Conservation (phyloP, 1,140 invertebrate species). For the Chionoecetes opilio region DNA sequence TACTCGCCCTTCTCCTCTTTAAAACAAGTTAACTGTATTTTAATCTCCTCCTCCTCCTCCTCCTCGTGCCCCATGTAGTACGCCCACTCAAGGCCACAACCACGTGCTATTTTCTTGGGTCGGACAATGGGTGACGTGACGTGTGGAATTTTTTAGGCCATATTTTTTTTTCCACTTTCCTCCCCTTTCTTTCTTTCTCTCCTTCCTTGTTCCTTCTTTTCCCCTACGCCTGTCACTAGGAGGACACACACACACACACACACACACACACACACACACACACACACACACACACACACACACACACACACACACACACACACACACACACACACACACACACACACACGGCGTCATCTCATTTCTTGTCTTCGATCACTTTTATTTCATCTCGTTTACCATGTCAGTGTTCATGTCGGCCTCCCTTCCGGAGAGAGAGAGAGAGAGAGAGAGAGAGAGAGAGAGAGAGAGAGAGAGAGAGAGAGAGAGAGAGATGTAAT, state of each 20-base stretch:
- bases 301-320: not conserved
- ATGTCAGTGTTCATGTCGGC: not conserved
- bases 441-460: slow-evolving; percentile 35
- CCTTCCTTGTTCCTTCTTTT: not conserved
- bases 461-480: slow-evolving; percentile 53
- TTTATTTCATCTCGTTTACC: not conserved
- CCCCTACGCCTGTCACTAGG: not conserved
- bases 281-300: no score
- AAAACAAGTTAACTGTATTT: no score
- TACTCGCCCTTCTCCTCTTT: not conserved
- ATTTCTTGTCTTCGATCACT: not conserved
- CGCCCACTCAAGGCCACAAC: not conserved
- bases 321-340: slow-evolving; percentile 25
- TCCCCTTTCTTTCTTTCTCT: not conserved
- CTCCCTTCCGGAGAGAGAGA: not conserved
- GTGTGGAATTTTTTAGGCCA: not conserved
- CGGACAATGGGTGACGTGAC: not conserved
- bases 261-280: no score
- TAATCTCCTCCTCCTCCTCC: not conserved
- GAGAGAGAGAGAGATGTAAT: slow-evolving; percentile 41
- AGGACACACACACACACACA: not conserved
- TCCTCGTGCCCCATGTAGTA: not conserved
- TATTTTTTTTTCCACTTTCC: not conserved
- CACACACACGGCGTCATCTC: not conserved
- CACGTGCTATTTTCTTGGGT: not conserved